Conservation (phyloP, 1,140 invertebrate species). For the Drosophila burlai region DNA sequence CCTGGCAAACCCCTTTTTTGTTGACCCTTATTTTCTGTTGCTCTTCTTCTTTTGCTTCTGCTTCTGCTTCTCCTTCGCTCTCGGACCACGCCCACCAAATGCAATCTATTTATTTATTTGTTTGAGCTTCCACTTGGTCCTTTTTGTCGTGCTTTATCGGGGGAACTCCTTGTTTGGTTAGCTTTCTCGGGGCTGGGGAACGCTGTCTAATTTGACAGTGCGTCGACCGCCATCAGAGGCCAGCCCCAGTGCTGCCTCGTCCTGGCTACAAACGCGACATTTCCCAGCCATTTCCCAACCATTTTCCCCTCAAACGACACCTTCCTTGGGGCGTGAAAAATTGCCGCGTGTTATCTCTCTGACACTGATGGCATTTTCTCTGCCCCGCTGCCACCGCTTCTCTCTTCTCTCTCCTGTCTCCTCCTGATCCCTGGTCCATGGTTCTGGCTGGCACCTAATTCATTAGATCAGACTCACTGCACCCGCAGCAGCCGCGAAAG, state of each 20-base stretch:
- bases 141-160: conserved; percentile 40
- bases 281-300: conserved; percentile 17
- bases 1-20: conserved; percentile 27
- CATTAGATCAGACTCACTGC: conserved; percentile 41
- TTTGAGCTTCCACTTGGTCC: conserved; percentile 9
- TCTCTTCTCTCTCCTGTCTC: neutral
- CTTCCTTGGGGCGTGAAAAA: conserved; percentile 29
- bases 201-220: conserved; percentile 53
- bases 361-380: conserved; percentile 26
- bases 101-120: conserved; percentile 59
- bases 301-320: neutral
- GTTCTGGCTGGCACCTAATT: conserved; percentile 31
- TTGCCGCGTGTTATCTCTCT: conserved; percentile 31
- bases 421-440: neutral
- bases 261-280: conserved; percentile 12
- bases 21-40: conserved; percentile 41
- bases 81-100: conserved; percentile 49
- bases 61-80: neutral
- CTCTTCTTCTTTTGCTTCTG: neutral
- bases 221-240: conserved; percentile 39
- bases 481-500: conserved; percentile 14
- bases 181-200: neutral
- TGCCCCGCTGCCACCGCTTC: neutral
- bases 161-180: conserved; percentile 32
- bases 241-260: neutral